Base-by-base conservation (phyloP, 2,797 vertebrate species). In the Pangasius mekongensis region DNA sequence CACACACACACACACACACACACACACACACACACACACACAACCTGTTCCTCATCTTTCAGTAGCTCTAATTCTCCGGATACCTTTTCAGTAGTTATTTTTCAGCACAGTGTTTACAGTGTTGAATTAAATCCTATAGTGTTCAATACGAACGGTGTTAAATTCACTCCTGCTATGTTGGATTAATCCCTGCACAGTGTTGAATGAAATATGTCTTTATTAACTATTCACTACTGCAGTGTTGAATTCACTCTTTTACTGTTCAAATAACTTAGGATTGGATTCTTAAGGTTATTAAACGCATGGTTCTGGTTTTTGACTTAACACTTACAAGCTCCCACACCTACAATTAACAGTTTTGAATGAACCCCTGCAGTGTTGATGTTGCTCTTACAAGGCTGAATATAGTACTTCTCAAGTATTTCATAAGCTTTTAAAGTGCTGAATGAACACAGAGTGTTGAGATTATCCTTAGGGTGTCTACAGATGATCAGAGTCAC, bases 11-110 rank as follows among this genome's bases (percentile, higher is more conserved):
- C 22, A 74, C 13, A 22, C 64, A 33, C 47, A 20, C 24, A 18
- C 36, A 67, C 82, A 84, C 81, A 64, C 80, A 83, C 81, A 83
- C 81, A 47, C 80, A 83, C 39, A 49, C 62, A 54, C 64, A 67
- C 16, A 69, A 88, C 82, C 87, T 88, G 82, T 84, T 77, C 36
- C 39, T 86, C 71, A 86, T 27, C 56, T 67, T 67, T 62, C 56
- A 33, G 16, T 83, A 20, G 30, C 6, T 30, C 67, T 1, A 43
- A 2, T 74, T 56, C 84, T 73, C 33, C 24, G 27, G 13, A n/a
- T 58, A 18, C 67, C 66, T 85, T 33, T 43, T 43, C 2, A 18
- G 3, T 30, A 22, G 22, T 74, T 74, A 27, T 76, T 49, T 76
- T 49, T 16, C 24, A 14, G 39, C 71, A 78, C 39, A 27, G 69